Evolutionary conservation across 2,797 vertebrate genomes (phyloP).

Genomic region (Adelosebastes latens): DNA sequence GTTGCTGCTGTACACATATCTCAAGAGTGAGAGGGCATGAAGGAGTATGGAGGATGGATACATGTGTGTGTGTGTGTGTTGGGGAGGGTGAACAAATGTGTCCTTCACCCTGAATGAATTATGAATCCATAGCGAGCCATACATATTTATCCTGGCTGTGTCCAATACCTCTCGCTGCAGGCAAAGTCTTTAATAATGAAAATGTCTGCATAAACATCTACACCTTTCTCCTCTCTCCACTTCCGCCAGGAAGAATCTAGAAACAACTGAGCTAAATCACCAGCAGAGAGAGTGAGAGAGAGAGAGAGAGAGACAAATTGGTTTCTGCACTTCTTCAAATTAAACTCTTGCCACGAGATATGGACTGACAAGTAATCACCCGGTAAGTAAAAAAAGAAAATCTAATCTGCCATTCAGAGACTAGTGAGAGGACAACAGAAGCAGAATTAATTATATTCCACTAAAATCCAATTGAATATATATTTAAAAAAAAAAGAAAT

Average conservation of each 20-base stretch:
- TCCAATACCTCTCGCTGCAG: conserved; percentile 57
- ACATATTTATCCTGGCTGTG: conserved; percentile 65
- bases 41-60: not conserved
- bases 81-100: conserved; percentile 52
- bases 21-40: conserved; percentile 16
- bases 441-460: not conserved
- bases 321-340: not conserved
- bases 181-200: conserved; percentile 73
- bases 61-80: not conserved
- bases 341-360: not conserved
- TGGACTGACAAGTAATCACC: not conserved
- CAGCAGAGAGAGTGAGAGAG: not conserved
- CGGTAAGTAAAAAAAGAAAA: not conserved
- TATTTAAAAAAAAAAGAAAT: not conserved
- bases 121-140: conserved; percentile 64
- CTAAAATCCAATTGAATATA: not conserved
- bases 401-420: not conserved
- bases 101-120: conserved; percentile 71
- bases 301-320: not conserved
- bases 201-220: conserved; percentile 68
- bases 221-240: conserved; percentile 44
- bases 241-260: conserved; percentile 7
- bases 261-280: conserved; percentile 8
- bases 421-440: not conserved
- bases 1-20: conserved; percentile 16